Percentiles rank a stretch among this genome's conserved stretches.
These are phyloP conservation scores for Microtus ochrogaster DNA, from an alignment of 2,113 vertebrate species.

Conservation along the genomic window DNA sequence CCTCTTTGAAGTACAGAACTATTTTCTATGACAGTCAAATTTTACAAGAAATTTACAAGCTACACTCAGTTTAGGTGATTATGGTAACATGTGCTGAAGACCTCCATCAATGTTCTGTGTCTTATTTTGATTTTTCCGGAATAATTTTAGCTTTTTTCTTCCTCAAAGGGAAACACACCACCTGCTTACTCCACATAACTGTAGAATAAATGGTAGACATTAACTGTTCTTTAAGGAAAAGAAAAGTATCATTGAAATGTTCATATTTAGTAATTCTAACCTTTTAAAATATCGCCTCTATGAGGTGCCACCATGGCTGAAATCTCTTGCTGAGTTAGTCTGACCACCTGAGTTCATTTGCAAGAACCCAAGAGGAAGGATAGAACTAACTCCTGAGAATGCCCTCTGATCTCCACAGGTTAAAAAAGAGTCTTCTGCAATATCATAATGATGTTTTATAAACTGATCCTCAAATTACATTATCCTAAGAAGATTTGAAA, in stretches of 20 bases:
- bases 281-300: not conserved
- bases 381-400: not conserved
- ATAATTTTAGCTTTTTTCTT: conserved; percentile 18
- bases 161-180: not conserved
- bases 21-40: not conserved
- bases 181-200: not conserved
- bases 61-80: not conserved
- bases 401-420: not conserved
- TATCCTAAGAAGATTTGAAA: not conserved
- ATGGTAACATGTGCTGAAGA: not conserved
- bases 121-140: not conserved
- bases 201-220: not conserved
- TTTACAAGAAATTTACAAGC: not conserved
- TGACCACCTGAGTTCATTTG: not conserved
- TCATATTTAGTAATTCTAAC: conserved; percentile 20
- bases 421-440: not conserved
- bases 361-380: not conserved
- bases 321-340: not conserved
- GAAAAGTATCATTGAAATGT: not conserved
- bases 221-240: not conserved
- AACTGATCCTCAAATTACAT: not conserved
- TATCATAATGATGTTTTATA: not conserved
- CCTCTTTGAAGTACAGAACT: not conserved
- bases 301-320: not conserved
- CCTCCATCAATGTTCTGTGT: not conserved